Evolutionary conservation across 2,797 vertebrate genomes (phyloP).

Genomic region (Alauda arvensis): DNA sequence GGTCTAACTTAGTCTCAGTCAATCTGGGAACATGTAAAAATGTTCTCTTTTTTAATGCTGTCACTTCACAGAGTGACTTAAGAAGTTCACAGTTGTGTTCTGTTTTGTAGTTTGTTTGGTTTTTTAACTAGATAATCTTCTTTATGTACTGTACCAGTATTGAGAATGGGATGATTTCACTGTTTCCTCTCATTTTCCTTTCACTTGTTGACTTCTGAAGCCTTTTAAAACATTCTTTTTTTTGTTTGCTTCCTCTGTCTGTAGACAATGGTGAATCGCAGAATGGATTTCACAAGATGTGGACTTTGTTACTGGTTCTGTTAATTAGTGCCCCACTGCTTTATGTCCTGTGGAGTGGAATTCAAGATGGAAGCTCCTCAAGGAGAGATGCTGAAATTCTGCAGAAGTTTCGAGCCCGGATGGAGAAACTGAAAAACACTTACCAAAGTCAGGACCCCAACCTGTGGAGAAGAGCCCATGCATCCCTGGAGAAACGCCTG

Average conservation of each 20-base stretch:
- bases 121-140: neutral
- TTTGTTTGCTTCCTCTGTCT: neutral
- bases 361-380: neutral
- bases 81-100: neutral
- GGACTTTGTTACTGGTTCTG: neutral
- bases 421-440: constrained; percentile 59
- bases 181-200: neutral
- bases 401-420: constrained; percentile 61
- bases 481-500: constrained; percentile 81
- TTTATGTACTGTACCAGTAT: neutral
- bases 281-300: neutral
- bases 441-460: constrained; percentile 80
- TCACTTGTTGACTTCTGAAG: neutral
- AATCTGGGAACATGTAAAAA: neutral
- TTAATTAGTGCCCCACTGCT: neutral
- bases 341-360: neutral
- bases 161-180: neutral
- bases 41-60: neutral
- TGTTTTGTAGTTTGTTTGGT: neutral
- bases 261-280: neutral
- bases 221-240: neutral
- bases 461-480: constrained; percentile 80
- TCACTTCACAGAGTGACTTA: neutral
- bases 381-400: constrained; percentile 47
- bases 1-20: neutral